These are phyloP conservation scores for Nymphalis polychloros DNA, from an alignment of 2,888 invertebrate species.

Conservation along the genomic window DNA sequence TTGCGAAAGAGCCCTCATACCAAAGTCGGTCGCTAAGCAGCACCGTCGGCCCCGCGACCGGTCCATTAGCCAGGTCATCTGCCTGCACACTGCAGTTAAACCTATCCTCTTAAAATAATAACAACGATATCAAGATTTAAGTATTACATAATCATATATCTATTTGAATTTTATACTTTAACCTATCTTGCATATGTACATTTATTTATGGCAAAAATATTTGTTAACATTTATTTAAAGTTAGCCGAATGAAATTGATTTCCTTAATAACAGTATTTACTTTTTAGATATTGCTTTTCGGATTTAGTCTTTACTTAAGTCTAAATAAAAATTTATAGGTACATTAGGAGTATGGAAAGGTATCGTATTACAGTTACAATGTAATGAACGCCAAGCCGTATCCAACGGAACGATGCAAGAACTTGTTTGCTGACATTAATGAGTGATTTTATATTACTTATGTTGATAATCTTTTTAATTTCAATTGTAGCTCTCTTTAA, in stretches of 20 bases:
- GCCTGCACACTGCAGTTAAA: constrained; percentile 44
- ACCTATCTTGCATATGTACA: background rate
- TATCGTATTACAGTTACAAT: constrained; percentile 4
- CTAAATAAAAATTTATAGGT: background rate
- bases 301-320: constrained; percentile 6
- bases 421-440: background rate
- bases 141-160: constrained; percentile 2
- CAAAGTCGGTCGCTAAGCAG: constrained; percentile 56
- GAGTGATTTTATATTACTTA: background rate
- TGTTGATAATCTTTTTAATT: too few relatives aligned
- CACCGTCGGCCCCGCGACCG: constrained; percentile 47
- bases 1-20: constrained; percentile 67
- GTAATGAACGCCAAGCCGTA: background rate
- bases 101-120: constrained; percentile 14
- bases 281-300: background rate
- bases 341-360: background rate
- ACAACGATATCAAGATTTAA: constrained; percentile 5
- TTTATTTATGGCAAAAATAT: too few relatives aligned
- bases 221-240: too few relatives aligned
- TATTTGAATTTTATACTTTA: constrained; percentile 4
- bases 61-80: constrained; percentile 60
- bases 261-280: too few relatives aligned
- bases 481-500: too few relatives aligned
- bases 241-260: too few relatives aligned
- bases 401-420: background rate